A percentile compares a stretch with the other conserved stretches of the same genome.
Conservation (phyloP, 2,888 invertebrate species). For the Spilosoma lubricipeda region DNA sequence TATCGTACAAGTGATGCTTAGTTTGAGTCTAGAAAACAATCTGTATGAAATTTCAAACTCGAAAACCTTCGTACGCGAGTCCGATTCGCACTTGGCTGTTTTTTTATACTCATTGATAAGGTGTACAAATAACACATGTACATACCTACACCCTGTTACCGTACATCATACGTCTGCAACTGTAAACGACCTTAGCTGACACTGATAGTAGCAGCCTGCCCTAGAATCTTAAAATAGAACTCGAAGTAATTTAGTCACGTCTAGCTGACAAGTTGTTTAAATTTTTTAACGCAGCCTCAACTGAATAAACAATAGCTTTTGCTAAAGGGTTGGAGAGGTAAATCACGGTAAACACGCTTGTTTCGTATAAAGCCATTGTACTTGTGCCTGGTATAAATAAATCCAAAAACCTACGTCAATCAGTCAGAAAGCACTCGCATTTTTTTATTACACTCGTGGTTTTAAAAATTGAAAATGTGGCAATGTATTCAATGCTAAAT, state of each 20-base stretch:
- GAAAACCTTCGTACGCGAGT: too few relatives aligned
- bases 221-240: conserved; percentile 10
- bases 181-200: neutral
- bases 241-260: conserved; percentile 16
- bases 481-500: neutral
- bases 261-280: conserved; percentile 31
- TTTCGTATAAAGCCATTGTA: conserved; percentile 52
- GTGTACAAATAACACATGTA: neutral
- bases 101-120: neutral
- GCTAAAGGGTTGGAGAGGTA: conserved; percentile 54
- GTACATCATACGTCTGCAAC: neutral
- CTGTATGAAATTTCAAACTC: too few relatives aligned
- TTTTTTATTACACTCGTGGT: conserved; percentile 27
- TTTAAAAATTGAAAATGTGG: conserved; percentile 13
- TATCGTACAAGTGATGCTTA: neutral
- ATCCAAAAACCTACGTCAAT: conserved; percentile 42
- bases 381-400: conserved; percentile 47
- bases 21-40: neutral
- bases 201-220: conserved; percentile 6
- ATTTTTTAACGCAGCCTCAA: conserved; percentile 48
- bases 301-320: conserved; percentile 63
- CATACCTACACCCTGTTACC: neutral
- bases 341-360: conserved; percentile 60
- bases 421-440: conserved; percentile 31
- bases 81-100: too few relatives aligned